A percentile compares a stretch with the other conserved stretches of the same genome.
Conservation (phyloP, 2,113 vertebrate species). For the Coreoperca whiteheadi region DNA sequence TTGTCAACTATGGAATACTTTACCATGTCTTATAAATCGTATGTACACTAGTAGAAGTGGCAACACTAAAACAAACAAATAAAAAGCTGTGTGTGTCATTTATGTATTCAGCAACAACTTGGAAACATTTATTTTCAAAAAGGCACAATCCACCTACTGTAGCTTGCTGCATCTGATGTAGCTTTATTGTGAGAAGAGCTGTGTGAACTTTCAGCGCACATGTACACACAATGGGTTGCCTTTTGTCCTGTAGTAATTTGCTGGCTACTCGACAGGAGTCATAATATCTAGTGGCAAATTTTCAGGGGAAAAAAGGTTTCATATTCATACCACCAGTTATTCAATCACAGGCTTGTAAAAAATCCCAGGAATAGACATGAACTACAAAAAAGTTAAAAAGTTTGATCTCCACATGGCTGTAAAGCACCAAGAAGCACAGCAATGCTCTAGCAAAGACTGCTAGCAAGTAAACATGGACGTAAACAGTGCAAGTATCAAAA, state of each 20-base stretch:
- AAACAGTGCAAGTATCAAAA: neutral
- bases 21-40: neutral
- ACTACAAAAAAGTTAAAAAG: neutral
- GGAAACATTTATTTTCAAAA: neutral
- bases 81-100: neutral
- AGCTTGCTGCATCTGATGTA: too few relatives aligned
- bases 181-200: too few relatives aligned
- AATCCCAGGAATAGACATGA: neutral
- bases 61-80: neutral
- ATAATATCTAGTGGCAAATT: neutral
- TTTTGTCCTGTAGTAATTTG: neutral
- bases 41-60: neutral
- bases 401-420: neutral
- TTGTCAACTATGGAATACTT: neutral
- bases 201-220: too few relatives aligned
- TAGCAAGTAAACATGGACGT: neutral
- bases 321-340: neutral
- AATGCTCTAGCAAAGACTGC: neutral
- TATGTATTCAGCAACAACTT: neutral
- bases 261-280: neutral
- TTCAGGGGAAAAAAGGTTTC: neutral
- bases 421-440: neutral
- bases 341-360: too few relatives aligned
- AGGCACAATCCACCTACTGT: neutral
- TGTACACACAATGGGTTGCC: neutral